Percentiles rank a stretch among this genome's conserved stretches.
Evolutionary conservation across 2,113 vertebrate species (phyloP).

Genomic region (Origma solitaria): DNA sequence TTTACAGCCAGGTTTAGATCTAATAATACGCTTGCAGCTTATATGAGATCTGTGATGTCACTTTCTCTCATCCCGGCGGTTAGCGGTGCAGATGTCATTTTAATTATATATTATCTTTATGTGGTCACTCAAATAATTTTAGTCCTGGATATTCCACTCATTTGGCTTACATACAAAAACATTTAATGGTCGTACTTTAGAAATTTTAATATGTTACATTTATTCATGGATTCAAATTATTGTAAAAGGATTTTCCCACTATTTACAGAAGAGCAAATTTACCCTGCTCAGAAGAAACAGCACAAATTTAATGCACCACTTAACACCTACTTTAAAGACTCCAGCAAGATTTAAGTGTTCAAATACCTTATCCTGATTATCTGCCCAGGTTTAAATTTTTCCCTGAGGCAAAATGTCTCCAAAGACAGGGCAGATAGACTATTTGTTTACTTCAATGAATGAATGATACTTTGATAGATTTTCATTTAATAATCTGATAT

Average conservation of each 20-base stretch:
- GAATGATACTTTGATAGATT: constrained; percentile 1
- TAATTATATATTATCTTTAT: constrained; percentile 39
- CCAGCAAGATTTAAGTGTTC: constrained; percentile 34
- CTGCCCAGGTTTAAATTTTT: constrained; percentile 1
- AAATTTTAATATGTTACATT: constrained; percentile 20
- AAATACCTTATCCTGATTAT: constrained; percentile 39
- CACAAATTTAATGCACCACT: constrained; percentile 55
- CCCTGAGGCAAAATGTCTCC: constrained; percentile 20
- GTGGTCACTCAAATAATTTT: constrained; percentile 41
- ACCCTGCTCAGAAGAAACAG: constrained; percentile 2
- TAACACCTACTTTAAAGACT: constrained; percentile 37
- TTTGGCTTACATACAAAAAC: constrained; percentile 28
- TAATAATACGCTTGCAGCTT: constrained; percentile 44
- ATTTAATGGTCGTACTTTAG: neutral
- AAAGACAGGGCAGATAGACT: neutral
- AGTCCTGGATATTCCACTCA: neutral
- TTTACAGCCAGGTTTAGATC: constrained; percentile 58
- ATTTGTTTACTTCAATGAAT: neutral
- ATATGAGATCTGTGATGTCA: constrained; percentile 43
- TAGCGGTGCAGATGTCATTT: constrained; percentile 34
- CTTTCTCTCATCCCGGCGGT: neutral
- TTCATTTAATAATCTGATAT: constrained; percentile 18
- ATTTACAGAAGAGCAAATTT: constrained; percentile 36
- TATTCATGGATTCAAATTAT: constrained; percentile 38
- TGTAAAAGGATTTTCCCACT: neutral